phyloP scores from a whole-genome alignment of 2,888 invertebrate species.

The Gastrophysa polygoni region DNA sequence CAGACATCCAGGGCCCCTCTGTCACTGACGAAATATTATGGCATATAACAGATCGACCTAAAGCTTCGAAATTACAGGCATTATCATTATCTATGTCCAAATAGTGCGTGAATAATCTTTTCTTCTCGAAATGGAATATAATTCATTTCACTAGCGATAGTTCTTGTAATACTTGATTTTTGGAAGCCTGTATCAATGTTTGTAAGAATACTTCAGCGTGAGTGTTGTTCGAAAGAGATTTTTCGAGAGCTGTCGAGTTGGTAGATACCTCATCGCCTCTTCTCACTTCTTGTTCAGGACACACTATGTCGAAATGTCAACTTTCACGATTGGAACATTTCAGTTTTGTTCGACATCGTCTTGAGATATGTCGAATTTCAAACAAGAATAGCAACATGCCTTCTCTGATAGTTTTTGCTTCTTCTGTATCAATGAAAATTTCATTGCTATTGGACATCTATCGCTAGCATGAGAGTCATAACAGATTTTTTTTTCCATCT shows the following conservation, averaged over 20 bases:
- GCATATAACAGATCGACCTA: not conserved
- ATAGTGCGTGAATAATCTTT: not conserved
- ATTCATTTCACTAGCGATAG: not conserved
- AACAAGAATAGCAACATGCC: not conserved
- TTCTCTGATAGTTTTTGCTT: not conserved
- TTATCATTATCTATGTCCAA: not conserved
- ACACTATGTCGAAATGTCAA: too few relatives aligned
- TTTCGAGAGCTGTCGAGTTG: too few relatives aligned
- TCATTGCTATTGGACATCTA: not conserved
- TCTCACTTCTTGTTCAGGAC: too few relatives aligned
- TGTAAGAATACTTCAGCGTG: too few relatives aligned
- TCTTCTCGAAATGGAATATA: not conserved
- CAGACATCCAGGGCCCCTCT: not conserved
- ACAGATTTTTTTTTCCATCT: too few relatives aligned
- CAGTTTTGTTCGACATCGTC: not conserved
- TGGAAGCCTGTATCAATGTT: too few relatives aligned
- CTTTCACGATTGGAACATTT: not conserved
- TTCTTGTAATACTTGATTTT: not conserved
- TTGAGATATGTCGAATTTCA: conserved; percentile 4
- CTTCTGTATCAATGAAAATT: too few relatives aligned
- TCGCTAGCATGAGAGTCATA: not conserved
- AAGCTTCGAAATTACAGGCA: not conserved
- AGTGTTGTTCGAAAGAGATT: too few relatives aligned
- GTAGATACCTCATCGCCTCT: too few relatives aligned
- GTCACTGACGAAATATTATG: not conserved